Base-by-base conservation (phyloP, 2,797 vertebrate genomes). In the Rhinichthys osculus region DNA sequence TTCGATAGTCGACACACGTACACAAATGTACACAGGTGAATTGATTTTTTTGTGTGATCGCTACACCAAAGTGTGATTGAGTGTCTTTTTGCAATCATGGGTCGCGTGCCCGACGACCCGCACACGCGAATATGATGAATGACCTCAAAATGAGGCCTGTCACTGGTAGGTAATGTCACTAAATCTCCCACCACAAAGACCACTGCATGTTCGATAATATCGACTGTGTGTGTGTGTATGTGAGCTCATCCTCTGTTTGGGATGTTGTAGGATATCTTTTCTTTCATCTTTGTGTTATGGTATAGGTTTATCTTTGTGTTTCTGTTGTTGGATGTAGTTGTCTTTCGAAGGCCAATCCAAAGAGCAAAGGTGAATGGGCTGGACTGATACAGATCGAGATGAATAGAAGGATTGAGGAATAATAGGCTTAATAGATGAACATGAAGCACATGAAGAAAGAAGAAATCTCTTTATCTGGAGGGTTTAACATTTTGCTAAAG, bases 81-180 rank as follows among this genome's bases (percentile, higher is more conserved):
- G 70, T 42, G 33, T 59, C 81, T 87, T 82, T 90, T 83, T 80
- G 83, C 86, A 85, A 83, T 89, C 87, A 88, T 54, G 83, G 87
- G 88, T 85, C 84, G 27, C 8, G 27, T 74, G 76, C 64, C 79
- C 38, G 44, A 16, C 1, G 79, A 70, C 79, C 79, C 21, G 42
- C 59, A 35, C 62, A 66, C 10, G 4, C 30, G 64, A 82, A 87
- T 84, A 1, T 93, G 92, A 94, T 91, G 38, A 92, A 94, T 92
- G 88, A 92, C 90, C 91, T 52, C 87, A 90, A 86, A 27, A 73
- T 52, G 83, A 83, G 82, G 38, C 83, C 82, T 70, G 91, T 91
- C 90, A 85, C 85, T 83, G 87, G 76, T 87, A 83, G 86, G 87
- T 90, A 86, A 69, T 11, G 89, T 33, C 87, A 85, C 85, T 91